A percentile compares a stretch with the other conserved stretches of the same genome.
These are phyloP conservation scores for Centropus bengalensis DNA, from an alignment of 2,113 vertebrate genomes.

Conservation along the genomic window DNA sequence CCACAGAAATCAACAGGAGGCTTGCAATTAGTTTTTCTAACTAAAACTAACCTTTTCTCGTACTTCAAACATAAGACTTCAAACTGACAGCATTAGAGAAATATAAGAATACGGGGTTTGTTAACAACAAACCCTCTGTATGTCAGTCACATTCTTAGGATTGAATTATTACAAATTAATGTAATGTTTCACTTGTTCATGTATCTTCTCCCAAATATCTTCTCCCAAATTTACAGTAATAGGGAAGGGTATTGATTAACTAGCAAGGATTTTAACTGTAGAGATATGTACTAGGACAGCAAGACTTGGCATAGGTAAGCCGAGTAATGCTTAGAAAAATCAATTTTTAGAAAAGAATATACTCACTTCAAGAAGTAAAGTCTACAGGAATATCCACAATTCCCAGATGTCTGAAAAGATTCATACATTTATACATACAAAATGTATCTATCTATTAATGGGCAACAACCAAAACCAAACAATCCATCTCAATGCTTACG, in stretches of 20 bases:
- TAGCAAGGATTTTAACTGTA: background rate
- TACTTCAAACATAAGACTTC: background rate
- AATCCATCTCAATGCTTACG: constrained; percentile 75
- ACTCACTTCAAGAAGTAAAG: constrained; percentile 63
- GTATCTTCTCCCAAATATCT: too few species aligned
- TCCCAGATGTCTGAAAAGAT: constrained; percentile 65
- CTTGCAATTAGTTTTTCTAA: background rate
- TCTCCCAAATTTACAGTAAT: background rate
- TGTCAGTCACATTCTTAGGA: background rate
- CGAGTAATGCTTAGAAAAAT: constrained; percentile 37
- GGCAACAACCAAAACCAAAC: background rate
- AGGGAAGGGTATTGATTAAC: background rate
- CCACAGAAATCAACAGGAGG: background rate
- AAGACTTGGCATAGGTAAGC: constrained; percentile 22
- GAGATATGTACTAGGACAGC: background rate
- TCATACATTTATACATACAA: constrained; percentile 24
- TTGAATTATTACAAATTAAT: background rate
- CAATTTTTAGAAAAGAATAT: constrained; percentile 56
- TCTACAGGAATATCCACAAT: constrained; percentile 64
- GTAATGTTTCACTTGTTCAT: background rate
- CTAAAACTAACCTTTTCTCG: background rate
- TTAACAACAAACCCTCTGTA: background rate
- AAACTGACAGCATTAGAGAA: background rate
- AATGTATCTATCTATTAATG: constrained; percentile 30
- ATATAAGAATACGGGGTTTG: background rate